Evolutionary conservation across 2,797 vertebrate genomes (phyloP), one percentile per base, ranked within the genome.

Genomic region (Sciurus carolinensis): DNA sequence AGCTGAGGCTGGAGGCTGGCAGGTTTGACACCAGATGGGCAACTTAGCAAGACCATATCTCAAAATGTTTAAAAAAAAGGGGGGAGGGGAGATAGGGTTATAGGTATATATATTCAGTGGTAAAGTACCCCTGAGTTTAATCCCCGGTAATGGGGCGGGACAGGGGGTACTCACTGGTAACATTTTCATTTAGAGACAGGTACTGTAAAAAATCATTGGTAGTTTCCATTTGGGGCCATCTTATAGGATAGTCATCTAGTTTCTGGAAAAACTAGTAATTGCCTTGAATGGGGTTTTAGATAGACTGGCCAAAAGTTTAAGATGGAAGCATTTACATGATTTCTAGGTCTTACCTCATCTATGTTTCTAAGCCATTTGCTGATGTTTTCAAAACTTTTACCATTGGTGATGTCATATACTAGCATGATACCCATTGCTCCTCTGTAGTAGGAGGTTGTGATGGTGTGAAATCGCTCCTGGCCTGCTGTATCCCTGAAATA

Each of bases 341-440:
- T 77, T 94, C 73, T 85, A 87, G 59, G 47, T 85, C 98, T 98
- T 97, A 99, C 99, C 99, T 99, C 99, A 18, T 99, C 99, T 77
- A 99, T 99, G 99, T 99, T 99, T 98, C 99, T 98, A 98, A 99
- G 99, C 99, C 99, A 99, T 98, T 99, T 99, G 99, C 99, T 99
- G 99, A 99, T 99, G 99, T 99, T 99, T 98, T 99, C 99, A 76
- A 99, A 99, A 99, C 99, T 99, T 99, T 99, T 99, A 98, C 99
- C 99, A 77, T 99, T 99, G 98, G 99, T 99, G 99, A 99, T 99
- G 99, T 99, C 99, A 90, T 99, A 99, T 85, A 99, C 99, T 98
- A 99, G 99, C 99, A 99, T 99, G 98, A 99, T 99, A 96, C 99
- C 99, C 99, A 99, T 99, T 98, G 99, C 99, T 80, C 99, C 99